phyloP scores from a whole-genome alignment of 2,888 invertebrate species.

The Spatulosminthurus flaviceps region DNA sequence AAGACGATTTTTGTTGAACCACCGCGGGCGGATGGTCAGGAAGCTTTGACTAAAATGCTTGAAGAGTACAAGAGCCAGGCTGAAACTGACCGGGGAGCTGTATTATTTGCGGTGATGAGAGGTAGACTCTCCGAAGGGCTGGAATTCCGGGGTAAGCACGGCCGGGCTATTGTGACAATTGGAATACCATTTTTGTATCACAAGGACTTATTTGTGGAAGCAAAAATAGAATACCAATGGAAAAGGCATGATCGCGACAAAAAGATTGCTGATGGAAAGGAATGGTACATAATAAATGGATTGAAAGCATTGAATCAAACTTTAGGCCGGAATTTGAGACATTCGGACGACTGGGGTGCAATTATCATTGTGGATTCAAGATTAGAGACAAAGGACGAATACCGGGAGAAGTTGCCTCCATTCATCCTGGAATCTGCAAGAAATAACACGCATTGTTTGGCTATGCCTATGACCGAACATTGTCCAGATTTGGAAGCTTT shows the following conservation, averaged over 20 bases:
- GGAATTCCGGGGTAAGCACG: constrained; percentile 60
- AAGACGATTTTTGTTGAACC: constrained; percentile 55
- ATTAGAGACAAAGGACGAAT: no score
- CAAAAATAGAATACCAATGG: constrained; percentile 54
- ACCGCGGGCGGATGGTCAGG: background rate
- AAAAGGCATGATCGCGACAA: no score
- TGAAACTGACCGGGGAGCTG: constrained; percentile 48
- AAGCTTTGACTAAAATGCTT: constrained; percentile 51
- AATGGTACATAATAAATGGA: constrained; percentile 58
- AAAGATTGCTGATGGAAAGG: constrained; percentile 45
- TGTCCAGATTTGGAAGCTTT: background rate
- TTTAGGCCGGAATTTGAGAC: constrained; percentile 59
- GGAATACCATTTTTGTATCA: constrained; percentile 56
- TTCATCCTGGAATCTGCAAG: background rate
- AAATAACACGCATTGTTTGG: no score
- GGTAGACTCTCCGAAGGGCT: constrained; percentile 61
- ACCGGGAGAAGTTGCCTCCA: no score
- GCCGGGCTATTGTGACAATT: constrained; percentile 56
- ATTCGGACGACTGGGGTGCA: constrained; percentile 60
- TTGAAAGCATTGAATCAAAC: constrained; percentile 60
- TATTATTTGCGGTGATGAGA: constrained; percentile 58
- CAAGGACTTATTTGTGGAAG: constrained; percentile 29
- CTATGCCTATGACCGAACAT: no score
- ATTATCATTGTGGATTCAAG: no score
- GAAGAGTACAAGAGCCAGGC: constrained; percentile 42